These are phyloP conservation scores for Phthorimaea operculella DNA, from an alignment of 1,140 invertebrate species.

Conservation along the genomic window DNA sequence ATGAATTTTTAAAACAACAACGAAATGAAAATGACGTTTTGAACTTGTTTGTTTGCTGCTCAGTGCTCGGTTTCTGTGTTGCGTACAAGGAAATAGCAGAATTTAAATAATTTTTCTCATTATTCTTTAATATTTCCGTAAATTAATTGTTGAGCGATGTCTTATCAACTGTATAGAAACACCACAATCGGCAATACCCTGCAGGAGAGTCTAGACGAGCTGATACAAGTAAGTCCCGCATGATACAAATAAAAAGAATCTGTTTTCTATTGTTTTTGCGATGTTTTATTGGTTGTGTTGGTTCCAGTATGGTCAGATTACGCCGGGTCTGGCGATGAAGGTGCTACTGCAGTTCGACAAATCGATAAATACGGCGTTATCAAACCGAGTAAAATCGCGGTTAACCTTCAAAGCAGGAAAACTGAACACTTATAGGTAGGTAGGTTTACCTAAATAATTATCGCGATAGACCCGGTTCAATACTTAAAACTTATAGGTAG, in stretches of 20 bases:
- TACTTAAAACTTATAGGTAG: conserved; percentile 91
- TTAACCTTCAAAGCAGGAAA: conserved; percentile 97
- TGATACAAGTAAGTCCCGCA: conserved; percentile 44
- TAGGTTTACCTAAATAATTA: too few relatives aligned
- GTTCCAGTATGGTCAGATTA: conserved; percentile 95
- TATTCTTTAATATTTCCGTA: neutral
- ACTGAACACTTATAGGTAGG: conserved; percentile 92
- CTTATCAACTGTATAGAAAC: conserved; percentile 97
- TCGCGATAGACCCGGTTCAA: too few relatives aligned
- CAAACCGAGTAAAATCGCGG: conserved; percentile 91
- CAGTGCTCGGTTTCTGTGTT: too few relatives aligned
- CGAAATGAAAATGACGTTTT: too few relatives aligned
- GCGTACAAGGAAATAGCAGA: too few relatives aligned
- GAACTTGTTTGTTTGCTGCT: too few relatives aligned
- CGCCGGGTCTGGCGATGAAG: conserved; percentile 89
- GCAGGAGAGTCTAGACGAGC: conserved; percentile 82
- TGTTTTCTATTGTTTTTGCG: conserved; percentile 17
- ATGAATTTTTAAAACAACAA: too few relatives aligned
- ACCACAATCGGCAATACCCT: conserved; percentile 97
- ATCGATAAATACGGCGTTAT: conserved; percentile 93
- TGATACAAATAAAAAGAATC: neutral
- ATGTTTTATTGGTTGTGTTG: conserved; percentile 9
- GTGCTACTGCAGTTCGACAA: conserved; percentile 97
- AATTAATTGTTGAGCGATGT: conserved; percentile 69
- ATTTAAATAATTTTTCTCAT: too few relatives aligned